Evolutionary conservation across 2,113 vertebrate species (phyloP).

Genomic region (Laticauda laticaudata): DNA sequence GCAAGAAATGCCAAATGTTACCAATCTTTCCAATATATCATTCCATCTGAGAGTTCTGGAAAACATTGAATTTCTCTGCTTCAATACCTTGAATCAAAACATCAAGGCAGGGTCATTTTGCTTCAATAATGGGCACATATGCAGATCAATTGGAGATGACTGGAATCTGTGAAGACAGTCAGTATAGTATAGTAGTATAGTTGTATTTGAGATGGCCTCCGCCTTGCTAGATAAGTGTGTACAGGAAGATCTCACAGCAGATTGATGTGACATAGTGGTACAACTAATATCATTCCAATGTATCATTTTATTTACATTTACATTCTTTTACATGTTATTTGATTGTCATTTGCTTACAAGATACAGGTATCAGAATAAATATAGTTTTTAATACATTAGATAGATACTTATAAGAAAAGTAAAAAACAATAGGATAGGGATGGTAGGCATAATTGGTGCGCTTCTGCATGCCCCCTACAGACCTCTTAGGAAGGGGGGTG

Average conservation of each 20-base stretch:
- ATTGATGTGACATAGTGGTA: neutral
- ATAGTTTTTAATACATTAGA: no score
- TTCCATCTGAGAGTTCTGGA: neutral
- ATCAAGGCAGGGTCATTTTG: neutral
- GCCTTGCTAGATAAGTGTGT: neutral
- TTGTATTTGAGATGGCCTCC: neutral
- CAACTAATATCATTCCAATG: neutral
- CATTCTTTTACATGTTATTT: no score
- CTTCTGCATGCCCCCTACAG: no score
- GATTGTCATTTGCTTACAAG: no score
- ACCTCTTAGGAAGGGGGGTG: no score
- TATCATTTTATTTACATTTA: neutral
- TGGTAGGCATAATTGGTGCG: no score
- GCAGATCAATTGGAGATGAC: neutral
- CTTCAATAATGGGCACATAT: neutral
- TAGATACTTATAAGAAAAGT: no score
- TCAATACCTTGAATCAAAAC: neutral
- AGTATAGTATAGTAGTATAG: neutral
- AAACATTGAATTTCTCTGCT: neutral
- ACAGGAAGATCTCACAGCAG: neutral
- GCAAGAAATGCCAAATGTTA: neutral
- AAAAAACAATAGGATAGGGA: no score
- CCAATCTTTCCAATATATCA: neutral
- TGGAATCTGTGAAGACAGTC: neutral
- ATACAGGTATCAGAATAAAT: no score